These are phyloP conservation scores for Euborellia annulipes DNA, from an alignment of 1,140 invertebrate genomes.

Conservation along the genomic window DNA sequence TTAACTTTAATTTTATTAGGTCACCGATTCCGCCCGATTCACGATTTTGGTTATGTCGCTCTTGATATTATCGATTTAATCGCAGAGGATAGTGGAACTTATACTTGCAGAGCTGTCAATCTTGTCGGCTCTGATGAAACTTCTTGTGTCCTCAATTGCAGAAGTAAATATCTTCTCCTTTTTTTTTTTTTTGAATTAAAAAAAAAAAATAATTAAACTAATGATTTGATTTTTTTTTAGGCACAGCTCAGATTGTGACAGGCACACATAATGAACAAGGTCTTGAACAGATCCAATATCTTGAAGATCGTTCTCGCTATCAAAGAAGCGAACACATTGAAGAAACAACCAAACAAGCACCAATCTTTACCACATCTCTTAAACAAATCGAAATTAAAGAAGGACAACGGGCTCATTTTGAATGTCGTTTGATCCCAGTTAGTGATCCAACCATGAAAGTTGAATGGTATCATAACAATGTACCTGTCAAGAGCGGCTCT, in stretches of 20 bases:
- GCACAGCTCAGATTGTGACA: conserved; percentile 56
- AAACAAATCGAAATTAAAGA: conserved; percentile 87
- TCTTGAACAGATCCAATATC: conserved; percentile 69
- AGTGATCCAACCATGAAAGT: conserved; percentile 93
- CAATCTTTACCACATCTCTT: conserved; percentile 77
- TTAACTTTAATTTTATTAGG: conserved; percentile 37
- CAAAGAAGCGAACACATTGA: conserved; percentile 55
- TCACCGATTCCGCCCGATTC: conserved; percentile 82
- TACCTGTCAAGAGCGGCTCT: conserved; percentile 71
- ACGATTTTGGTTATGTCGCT: conserved; percentile 91
- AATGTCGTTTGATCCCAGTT: conserved; percentile 86
- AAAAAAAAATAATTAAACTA: background rate
- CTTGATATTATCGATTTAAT: conserved; percentile 81
- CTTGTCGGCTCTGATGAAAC: conserved; percentile 75
- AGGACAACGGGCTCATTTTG: conserved; percentile 89
- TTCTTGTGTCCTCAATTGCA: conserved; percentile 47
- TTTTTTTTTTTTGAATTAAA: background rate
- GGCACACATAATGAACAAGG: conserved; percentile 70
- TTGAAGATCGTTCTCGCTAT: conserved; percentile 68
- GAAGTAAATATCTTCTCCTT: too few relatives aligned
- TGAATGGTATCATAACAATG: conserved; percentile 93
- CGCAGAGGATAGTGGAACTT: conserved; percentile 84
- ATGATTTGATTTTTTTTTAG: conserved; percentile 8
- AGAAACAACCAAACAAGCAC: conserved; percentile 72
- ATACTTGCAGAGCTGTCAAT: conserved; percentile 86